Evolutionary conservation across 2,888 invertebrate genomes (phyloP), one percentile per base, ranked within the genome.

Genomic region (Dione vanillae): DNA sequence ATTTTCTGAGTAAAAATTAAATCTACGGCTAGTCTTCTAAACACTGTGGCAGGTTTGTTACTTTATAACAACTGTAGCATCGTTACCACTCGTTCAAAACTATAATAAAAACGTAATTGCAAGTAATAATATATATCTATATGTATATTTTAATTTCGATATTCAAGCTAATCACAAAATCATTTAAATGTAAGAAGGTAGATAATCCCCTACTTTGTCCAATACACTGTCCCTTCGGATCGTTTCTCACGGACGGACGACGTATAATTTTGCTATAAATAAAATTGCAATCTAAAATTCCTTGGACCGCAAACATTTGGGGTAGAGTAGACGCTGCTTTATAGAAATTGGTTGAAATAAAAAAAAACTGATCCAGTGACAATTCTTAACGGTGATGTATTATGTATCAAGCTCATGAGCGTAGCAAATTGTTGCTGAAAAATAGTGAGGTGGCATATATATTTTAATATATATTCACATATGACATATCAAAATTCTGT

Each of bases 251-350:
- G 90, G 82, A 80, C 78, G 61, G 61, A 74, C 83, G 20, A 47
- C 84, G 91, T 88, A 90, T 92, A 92, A 92, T 91, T 88, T 83
- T 41, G 83, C 89, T 85, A 92, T 91, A 92, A 92, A 92, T 91
- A 92, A 91, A 89, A 90, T 88, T 88, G 85, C 84, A 84, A 83
- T 89, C 88, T 87, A 89, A 90, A 91, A 88, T 87, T 86, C 83
- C 87, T 86, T 83, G 85, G 87, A 87, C 88, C 77, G 80, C 77
- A 77, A 77, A 65, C 20, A 52, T 27, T 66, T 67, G 20, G 54
- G 51, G 56, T 56, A 52, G 56, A 16, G 20, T 16, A 16, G 45
- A 11, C 45, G 45, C 45, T 47, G 43, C 9, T 59, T 51, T 19
- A 43, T 52, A 43, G 37, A 45, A 54, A 56, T 56, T 37, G 10